phyloP scores from a whole-genome alignment of 2,797 vertebrate genomes.

The Hydrocynus forskahlii region DNA sequence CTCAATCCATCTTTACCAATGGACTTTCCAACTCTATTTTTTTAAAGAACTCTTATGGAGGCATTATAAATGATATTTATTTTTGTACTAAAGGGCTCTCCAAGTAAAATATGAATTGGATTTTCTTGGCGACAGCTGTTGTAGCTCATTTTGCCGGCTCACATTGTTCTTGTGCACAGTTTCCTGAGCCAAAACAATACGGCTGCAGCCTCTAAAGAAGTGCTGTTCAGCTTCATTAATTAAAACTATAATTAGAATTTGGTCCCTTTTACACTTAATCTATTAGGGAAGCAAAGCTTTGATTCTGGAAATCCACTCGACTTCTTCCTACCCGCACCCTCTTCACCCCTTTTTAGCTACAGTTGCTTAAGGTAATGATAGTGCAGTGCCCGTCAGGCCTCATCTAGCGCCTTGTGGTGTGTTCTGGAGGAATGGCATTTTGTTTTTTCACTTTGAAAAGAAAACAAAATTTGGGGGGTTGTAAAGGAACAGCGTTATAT shows the following conservation, averaged over 20 bases:
- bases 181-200: slow-evolving; percentile 64
- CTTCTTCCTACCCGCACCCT: slow-evolving; percentile 64
- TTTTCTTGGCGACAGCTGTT: slow-evolving; percentile 54
- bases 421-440: slow-evolving; percentile 55
- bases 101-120: slow-evolving; percentile 60
- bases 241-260: slow-evolving; percentile 70
- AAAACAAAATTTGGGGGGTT: slow-evolving; percentile 67
- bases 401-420: slow-evolving; percentile 39
- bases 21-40: background rate
- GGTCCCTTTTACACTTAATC: slow-evolving; percentile 63
- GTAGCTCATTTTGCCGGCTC: slow-evolving; percentile 44
- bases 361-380: slow-evolving; percentile 61
- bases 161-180: slow-evolving; percentile 47
- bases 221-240: slow-evolving; percentile 61
- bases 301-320: slow-evolving; percentile 66
- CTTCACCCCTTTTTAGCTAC: slow-evolving; percentile 51
- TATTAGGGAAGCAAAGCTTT: slow-evolving; percentile 61
- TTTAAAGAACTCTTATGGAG: slow-evolving; percentile 33
- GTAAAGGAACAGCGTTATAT: slow-evolving; percentile 71
- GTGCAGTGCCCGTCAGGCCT: slow-evolving; percentile 56
- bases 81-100: slow-evolving; percentile 54
- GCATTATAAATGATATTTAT: slow-evolving; percentile 52
- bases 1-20: slow-evolving; percentile 8
- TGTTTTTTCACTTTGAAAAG: slow-evolving; percentile 60
- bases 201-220: slow-evolving; percentile 56